phyloP scores from a whole-genome alignment of 1,140 invertebrate genomes.

The Laodelphax striatellus region DNA sequence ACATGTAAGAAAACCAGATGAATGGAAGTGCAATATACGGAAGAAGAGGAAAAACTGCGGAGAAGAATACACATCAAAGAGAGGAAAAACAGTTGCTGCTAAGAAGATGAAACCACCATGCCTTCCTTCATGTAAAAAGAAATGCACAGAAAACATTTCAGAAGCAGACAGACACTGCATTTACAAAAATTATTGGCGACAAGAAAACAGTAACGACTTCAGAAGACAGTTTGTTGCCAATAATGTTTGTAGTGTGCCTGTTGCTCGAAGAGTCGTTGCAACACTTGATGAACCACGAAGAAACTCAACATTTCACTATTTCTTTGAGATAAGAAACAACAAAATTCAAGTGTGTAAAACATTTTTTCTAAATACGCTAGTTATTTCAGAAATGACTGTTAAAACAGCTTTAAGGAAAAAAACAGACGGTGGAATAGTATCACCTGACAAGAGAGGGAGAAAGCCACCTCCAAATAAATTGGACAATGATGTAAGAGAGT shows the following conservation, averaged over 20 bases:
- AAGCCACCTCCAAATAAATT: slow-evolving; percentile 11
- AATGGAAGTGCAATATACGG: slow-evolving; percentile 3
- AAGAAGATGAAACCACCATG: slow-evolving; percentile 5
- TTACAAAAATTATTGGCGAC: slow-evolving; percentile 3
- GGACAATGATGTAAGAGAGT: slow-evolving; percentile 6
- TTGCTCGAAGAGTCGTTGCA: not conserved
- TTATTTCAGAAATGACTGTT: slow-evolving; percentile 4
- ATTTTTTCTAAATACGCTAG: slow-evolving; percentile 11
- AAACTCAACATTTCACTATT: slow-evolving; percentile 1
- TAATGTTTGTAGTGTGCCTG: not conserved
- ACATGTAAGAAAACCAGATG: not conserved
- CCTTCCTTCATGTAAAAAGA: slow-evolving; percentile 1
- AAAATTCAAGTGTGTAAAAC: slow-evolving; percentile 9
- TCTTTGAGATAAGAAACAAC: slow-evolving; percentile 6
- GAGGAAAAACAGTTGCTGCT: not conserved
- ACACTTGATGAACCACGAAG: not conserved
- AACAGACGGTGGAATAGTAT: slow-evolving; percentile 4
- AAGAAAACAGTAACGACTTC: not conserved
- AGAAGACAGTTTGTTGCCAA: slow-evolving; percentile 6
- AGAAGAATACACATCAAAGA: slow-evolving; percentile 3
- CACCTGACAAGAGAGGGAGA: slow-evolving; percentile 9
- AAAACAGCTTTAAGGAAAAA: slow-evolving; percentile 2
- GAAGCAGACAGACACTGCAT: not conserved
- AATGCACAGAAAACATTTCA: slow-evolving; percentile 2
- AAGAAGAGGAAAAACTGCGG: slow-evolving; percentile 5